A percentile compares a stretch with the other conserved stretches of the same genome.
phyloP scores from a whole-genome alignment of 2,113 vertebrate genomes.

The Equus przewalskii region DNA sequence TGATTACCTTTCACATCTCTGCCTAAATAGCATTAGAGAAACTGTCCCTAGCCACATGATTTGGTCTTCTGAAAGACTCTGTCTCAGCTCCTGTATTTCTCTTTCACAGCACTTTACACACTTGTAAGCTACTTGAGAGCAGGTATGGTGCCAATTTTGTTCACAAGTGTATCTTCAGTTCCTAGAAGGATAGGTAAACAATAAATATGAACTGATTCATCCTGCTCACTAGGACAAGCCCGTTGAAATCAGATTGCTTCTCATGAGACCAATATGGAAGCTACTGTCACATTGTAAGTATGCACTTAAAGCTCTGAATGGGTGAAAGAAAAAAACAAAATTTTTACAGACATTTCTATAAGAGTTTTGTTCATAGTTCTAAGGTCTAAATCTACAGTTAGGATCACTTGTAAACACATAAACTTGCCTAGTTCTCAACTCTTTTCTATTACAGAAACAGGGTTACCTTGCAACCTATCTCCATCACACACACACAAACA shows the following conservation, averaged over 20 bases:
- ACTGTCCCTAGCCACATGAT: background rate
- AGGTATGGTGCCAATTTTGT: background rate
- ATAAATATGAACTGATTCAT: background rate
- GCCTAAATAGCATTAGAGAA: background rate
- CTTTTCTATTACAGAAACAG: background rate
- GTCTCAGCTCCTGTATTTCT: background rate
- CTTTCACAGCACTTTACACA: background rate
- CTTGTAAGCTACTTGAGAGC: background rate
- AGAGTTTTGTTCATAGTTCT: background rate
- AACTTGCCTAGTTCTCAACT: background rate
- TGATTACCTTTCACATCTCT: background rate
- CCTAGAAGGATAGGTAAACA: background rate
- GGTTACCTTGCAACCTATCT: background rate
- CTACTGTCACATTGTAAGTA: background rate
- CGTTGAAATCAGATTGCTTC: background rate
- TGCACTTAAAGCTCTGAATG: background rate
- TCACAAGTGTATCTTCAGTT: background rate
- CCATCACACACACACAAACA: background rate
- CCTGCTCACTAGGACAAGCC: background rate
- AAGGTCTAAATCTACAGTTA: background rate
- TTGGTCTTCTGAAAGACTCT: background rate
- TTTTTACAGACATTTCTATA: background rate
- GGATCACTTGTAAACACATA: background rate
- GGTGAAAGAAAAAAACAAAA: background rate
- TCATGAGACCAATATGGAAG: background rate